Conservation (phyloP, 2,888 invertebrate genomes). For the Maniola hyperantus region DNA sequence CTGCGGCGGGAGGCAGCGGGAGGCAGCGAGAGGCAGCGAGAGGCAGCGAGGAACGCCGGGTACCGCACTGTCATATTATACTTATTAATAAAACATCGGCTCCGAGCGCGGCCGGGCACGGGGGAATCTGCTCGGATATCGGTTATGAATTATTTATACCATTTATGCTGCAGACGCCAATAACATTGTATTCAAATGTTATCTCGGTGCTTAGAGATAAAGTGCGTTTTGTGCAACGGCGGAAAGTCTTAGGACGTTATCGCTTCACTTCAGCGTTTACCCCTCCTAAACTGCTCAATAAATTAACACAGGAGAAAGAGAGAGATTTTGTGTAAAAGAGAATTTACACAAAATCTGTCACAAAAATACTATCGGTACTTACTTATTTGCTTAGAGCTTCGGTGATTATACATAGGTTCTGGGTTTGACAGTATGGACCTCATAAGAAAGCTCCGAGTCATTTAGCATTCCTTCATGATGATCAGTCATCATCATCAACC, state of each 20-base stretch:
- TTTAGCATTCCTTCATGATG: too few species aligned
- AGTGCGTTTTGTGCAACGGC: background rate
- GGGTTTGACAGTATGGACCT: too few species aligned
- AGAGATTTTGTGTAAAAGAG: too few species aligned
- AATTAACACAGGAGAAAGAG: background rate
- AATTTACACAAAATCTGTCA: too few species aligned
- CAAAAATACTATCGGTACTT: too few species aligned
- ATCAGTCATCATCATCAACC: too few species aligned
- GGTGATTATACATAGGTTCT: too few species aligned
- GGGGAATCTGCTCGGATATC: slow-evolving; percentile 34
- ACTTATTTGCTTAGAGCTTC: too few species aligned
- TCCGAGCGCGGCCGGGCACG: slow-evolving; percentile 41
- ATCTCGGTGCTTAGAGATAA: slow-evolving; percentile 31
- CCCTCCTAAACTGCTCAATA: background rate
- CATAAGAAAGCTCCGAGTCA: too few species aligned
- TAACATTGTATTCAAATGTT: slow-evolving; percentile 54
- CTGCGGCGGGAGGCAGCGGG: background rate
- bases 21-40: background rate
- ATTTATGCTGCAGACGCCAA: slow-evolving; percentile 47
- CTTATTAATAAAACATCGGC: slow-evolving; percentile 51
- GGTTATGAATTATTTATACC: slow-evolving; percentile 51
- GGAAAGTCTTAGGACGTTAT: slow-evolving; percentile 1
- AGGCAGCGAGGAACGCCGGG: slow-evolving; percentile 27
- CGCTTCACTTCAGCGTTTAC: background rate
- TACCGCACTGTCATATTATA: slow-evolving; percentile 45